Evolutionary conservation across 2,797 vertebrate species (phyloP), one percentile per base, ranked within the genome.

Genomic region (Microctenopoma stevenorrisi): DNA sequence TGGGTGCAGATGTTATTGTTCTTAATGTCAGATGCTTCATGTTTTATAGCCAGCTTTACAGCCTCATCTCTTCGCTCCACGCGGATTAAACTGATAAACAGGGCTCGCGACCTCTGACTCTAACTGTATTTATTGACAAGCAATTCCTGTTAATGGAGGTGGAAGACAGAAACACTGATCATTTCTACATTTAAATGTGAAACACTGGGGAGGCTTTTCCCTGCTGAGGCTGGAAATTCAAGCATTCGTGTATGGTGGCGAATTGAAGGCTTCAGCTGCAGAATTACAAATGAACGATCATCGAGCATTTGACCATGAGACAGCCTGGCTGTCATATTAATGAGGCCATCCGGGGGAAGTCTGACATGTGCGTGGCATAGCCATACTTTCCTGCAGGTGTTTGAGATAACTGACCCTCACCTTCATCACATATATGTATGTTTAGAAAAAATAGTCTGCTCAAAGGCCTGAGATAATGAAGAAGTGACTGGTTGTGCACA

Each of bases 261-360:
- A 60, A 52, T 22, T 51, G 22, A 22, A 22, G 22, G 67, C 51
- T 59, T 65, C 53, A 59, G 61, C 65, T 52, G 64, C 38, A 52
- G 42, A 66, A 66, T 73, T 22, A 22, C 22, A 22, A 22, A 22
- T 22, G 22, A 22, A 22, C 51, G 43, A 28, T 74, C 66, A 54
- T 61, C 68, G 69, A 67, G 49, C 35, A 47, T 70, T 59, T 84
- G 76, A 86, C 61, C 53, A 26, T 14, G 18, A 83, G 62, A 10
- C 35, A 22, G 52, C 53, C 3, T 1, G n/a, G 72, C 68, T 71
- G 81, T 75, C 71, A 61, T 71, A 75, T 78, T 79, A 83, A 84
- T 74, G 72, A 78, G 64, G 64, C 7, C n/a, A 76, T 70, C 71
- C 65, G 54, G 46, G 30, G 68, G 37, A 74, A 47, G 74, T 58